Evolutionary conservation across 2,113 vertebrate species (phyloP).

Genomic region (Opisthocomus hoazin): DNA sequence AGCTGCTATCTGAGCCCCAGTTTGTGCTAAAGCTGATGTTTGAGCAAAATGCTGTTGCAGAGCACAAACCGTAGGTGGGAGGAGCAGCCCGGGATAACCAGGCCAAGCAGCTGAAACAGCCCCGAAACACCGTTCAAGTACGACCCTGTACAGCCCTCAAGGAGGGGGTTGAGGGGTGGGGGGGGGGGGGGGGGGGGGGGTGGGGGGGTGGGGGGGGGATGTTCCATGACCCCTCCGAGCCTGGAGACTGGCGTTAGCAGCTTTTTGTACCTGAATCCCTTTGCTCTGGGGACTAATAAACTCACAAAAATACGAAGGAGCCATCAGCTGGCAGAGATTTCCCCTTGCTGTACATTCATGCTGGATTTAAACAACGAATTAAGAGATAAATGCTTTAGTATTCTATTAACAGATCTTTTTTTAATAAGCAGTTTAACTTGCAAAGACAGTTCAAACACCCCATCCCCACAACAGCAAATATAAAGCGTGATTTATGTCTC

Average conservation of each 20-base stretch:
- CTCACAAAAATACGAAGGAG: not conserved
- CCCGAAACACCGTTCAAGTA: not conserved
- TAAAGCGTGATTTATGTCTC: not conserved
- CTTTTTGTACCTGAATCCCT: not conserved
- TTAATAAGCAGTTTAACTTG: not conserved
- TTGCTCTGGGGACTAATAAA: not conserved
- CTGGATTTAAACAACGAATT: not conserved
- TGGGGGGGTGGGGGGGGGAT: too few species aligned
- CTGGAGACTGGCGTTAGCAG: not conserved
- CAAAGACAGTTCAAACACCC: not conserved
- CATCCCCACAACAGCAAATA: not conserved
- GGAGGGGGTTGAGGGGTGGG: accelerated
- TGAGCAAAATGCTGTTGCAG: not conserved
- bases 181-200: too few species aligned
- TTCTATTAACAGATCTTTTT: not conserved
- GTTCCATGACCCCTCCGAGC: not conserved
- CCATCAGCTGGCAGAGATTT: not conserved
- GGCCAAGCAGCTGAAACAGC: accelerated
- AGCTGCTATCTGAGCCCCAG: not conserved
- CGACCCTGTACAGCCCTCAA: not conserved
- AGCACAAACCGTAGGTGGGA: not conserved
- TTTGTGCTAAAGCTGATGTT: not conserved
- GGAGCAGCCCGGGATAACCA: not conserved
- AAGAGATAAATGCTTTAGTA: not conserved
- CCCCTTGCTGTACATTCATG: not conserved